Conservation (phyloP, 2,888 invertebrate species). For the Protodeltote pygarga region DNA sequence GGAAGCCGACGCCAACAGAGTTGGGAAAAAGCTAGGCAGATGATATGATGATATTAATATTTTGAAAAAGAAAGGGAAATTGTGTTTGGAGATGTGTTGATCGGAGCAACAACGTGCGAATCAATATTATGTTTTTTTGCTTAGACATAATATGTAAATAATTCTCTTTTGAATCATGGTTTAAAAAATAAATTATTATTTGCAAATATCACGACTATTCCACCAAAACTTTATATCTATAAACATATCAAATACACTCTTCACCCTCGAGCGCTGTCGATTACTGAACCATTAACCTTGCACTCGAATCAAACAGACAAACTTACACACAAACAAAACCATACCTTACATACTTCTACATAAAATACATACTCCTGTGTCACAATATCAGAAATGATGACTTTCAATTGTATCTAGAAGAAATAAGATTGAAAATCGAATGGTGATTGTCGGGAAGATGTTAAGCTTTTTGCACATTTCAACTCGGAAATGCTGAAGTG, state of each 20-base stretch:
- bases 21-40: too few relatives aligned
- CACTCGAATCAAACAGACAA: conserved; percentile 36
- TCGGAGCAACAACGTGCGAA: too few relatives aligned
- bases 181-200: too few relatives aligned
- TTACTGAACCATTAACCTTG: conserved; percentile 80
- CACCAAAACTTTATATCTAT: conserved; percentile 27
- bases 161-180: too few relatives aligned
- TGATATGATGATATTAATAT: too few relatives aligned
- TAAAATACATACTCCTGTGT: conserved; percentile 21
- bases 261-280: conserved; percentile 68
- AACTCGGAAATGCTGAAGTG: neutral
- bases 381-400: neutral
- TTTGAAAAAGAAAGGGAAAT: too few relatives aligned
- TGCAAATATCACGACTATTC: conserved; percentile 26
- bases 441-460: conserved; percentile 19
- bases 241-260: conserved; percentile 76
- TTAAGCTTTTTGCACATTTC: conserved; percentile 22
- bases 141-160: too few relatives aligned
- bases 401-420: conserved; percentile 1
- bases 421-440: conserved; percentile 28
- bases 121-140: too few relatives aligned
- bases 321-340: conserved; percentile 34
- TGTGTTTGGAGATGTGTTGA: too few relatives aligned
- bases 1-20: too few relatives aligned
- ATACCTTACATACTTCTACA: conserved; percentile 31